A percentile compares a stretch with the other conserved stretches of the same genome.
Evolutionary conservation across 2,888 invertebrate genomes (phyloP).

Genomic region (Oxyteleia sp.): DNA sequence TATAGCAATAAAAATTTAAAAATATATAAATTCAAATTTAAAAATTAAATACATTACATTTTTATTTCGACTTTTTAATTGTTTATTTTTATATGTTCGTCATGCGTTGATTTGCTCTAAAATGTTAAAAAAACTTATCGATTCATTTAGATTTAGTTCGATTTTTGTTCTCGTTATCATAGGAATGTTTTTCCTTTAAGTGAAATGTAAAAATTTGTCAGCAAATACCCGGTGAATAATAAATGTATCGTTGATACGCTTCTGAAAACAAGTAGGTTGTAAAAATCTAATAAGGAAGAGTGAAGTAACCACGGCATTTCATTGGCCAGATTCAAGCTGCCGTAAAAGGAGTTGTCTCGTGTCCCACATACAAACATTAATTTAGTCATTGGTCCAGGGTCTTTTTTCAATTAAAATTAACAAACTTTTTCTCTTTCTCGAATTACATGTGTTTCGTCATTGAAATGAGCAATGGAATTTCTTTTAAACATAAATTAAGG

Average conservation of each 20-base stretch:
- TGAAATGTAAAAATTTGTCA: not conserved
- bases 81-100: no score
- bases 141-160: no score
- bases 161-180: constrained; percentile 30
- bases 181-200: not conserved
- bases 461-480: not conserved
- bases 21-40: no score
- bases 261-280: constrained; percentile 62
- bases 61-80: no score
- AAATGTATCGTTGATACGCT: constrained; percentile 40
- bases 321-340: constrained; percentile 78
- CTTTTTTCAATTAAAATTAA: constrained; percentile 27
- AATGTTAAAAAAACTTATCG: no score
- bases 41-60: no score
- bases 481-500: no score
- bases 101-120: no score
- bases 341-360: constrained; percentile 83
- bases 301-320: constrained; percentile 62
- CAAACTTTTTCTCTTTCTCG: constrained; percentile 12
- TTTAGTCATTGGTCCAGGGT: constrained; percentile 57
- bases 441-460: not conserved
- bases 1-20: not conserved
- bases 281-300: constrained; percentile 70
- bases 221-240: constrained; percentile 5
- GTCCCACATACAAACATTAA: constrained; percentile 78